Conservation (phyloP, 2,113 vertebrate species). For the Leuciscus idus region DNA sequence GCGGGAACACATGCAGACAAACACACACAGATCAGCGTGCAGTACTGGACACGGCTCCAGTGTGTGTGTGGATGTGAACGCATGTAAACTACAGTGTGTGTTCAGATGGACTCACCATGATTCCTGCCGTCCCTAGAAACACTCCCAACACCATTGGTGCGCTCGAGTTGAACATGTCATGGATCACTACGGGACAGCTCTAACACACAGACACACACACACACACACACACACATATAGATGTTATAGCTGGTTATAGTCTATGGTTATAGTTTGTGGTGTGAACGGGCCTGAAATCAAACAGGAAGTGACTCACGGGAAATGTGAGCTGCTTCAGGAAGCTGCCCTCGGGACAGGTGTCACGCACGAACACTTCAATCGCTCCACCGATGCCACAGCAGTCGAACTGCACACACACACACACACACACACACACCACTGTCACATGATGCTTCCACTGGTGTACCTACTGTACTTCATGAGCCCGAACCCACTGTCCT, state of each 20-base stretch:
- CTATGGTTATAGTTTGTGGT: too few relatives aligned
- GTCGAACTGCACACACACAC: conserved; percentile 32
- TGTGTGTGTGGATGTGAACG: neutral
- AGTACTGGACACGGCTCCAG: neutral
- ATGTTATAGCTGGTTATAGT: too few relatives aligned
- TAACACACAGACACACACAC: conserved; percentile 21
- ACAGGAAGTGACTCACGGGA: conserved; percentile 35
- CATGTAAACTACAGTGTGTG: too few relatives aligned
- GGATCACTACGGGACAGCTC: conserved; percentile 1
- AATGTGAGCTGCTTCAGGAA: conserved; percentile 7
- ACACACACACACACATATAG: too few relatives aligned
- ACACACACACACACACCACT: neutral
- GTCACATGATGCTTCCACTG: neutral
- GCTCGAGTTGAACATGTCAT: neutral
- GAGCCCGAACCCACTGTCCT: too few relatives aligned
- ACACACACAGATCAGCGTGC: neutral
- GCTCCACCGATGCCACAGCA: conserved; percentile 38
- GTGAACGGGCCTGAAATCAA: neutral
- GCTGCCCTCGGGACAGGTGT: conserved; percentile 36
- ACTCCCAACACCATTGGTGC: conserved; percentile 15
- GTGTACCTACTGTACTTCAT: too few relatives aligned
- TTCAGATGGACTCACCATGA: conserved; percentile 38
- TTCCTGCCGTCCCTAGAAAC: conserved; percentile 38
- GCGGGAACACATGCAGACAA: too few relatives aligned
- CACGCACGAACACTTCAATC: neutral